Conservation (phyloP, 2,113 vertebrate species). For the Syngnathus floridae region DNA sequence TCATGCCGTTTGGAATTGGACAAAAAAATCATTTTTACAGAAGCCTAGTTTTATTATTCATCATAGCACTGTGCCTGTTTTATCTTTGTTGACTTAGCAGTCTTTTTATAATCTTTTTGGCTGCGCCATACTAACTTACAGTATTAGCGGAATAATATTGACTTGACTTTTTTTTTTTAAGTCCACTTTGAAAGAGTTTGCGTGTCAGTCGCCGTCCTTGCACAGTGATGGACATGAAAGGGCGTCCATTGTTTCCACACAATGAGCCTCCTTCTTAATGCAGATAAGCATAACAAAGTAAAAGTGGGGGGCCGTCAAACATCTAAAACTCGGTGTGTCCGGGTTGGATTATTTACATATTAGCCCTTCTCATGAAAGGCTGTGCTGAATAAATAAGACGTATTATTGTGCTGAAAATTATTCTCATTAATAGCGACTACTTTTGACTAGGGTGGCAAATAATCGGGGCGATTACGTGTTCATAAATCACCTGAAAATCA, state of each 20-base stretch:
- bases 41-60: not conserved
- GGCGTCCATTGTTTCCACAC: constrained; percentile 59
- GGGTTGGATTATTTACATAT: constrained; percentile 66
- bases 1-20: constrained; percentile 22
- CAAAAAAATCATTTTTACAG: not conserved
- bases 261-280: constrained; percentile 61
- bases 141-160: not conserved
- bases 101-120: not conserved
- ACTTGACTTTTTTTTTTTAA: too few relatives aligned
- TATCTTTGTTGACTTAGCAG: not conserved
- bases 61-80: not conserved
- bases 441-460: constrained; percentile 15
- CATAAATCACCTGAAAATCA: constrained; percentile 56
- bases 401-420: constrained; percentile 18
- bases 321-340: constrained; percentile 62
- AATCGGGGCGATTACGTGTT: constrained; percentile 35
- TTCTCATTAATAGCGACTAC: not conserved
- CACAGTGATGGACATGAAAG: constrained; percentile 78
- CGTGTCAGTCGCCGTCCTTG: constrained; percentile 81
- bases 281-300: constrained; percentile 74
- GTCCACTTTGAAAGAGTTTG: constrained; percentile 67
- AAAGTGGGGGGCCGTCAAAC: constrained; percentile 71
- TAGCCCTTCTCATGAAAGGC: constrained; percentile 35
- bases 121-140: not conserved
- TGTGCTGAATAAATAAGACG: constrained; percentile 51